Base-by-base conservation (phyloP, 2,888 invertebrate genomes). In the Caenorhabditis sp. region DNA sequence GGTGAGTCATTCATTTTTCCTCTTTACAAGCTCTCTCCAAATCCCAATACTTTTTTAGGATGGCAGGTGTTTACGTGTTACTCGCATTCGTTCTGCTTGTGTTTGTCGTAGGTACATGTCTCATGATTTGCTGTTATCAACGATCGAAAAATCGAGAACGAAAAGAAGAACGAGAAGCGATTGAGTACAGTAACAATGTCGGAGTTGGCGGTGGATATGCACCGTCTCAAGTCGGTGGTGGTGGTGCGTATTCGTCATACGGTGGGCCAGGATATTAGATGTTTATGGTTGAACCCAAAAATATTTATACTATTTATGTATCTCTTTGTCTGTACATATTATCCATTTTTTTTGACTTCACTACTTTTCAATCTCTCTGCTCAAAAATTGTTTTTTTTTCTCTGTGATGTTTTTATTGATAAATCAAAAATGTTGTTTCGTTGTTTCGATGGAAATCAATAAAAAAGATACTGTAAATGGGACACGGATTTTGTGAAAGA, bases 51-150 rank as follows among this genome's bases (percentile, higher is more conserved):
- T n/a, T n/a, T n/a, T n/a, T n/a, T n/a, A n/a, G n/a, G 86, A 86
- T 86, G 85, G 82, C 83, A n/a, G 84, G 84, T 23, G 80, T 86
- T 24, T 84, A 84, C 62, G 84, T 84, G 14, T 78, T 86, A 50
- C 69, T 86, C 14, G 83, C 82, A 3, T 86, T 86, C 65, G 85
- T 85, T n/a, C 78, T 86, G 23, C 58, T 86, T 27, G 83, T 85
- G 17, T 83, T 85, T 53, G 75, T 85, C 31, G 80, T 83, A 37
- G 86, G 86, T 49, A 82, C 83, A 2, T 75, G 81, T 59, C 62
- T 81, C 1, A 84, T 85, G 82, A 84, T 86, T 58, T 69, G 82
- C 58, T 86, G 86, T 68, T 86, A 86, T 76, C 76, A 76, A 26
- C 62, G 84, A 60, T 80, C 81, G 23, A 85, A 85, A 69, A 77